Base-by-base conservation (phyloP, 2,113 vertebrate species). In the Ophiodon elongatus region DNA sequence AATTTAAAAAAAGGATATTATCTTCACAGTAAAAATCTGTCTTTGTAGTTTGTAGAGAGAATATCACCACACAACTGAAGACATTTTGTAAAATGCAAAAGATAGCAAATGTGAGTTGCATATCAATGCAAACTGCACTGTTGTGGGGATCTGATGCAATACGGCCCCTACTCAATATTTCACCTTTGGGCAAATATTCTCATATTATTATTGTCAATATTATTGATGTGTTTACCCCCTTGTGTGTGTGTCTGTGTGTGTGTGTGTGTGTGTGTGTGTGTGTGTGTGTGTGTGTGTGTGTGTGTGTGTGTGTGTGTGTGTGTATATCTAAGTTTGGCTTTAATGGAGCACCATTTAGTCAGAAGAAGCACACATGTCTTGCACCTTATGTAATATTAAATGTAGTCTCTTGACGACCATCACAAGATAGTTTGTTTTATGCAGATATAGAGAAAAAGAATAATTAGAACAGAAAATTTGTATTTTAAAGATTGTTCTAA, bases 81-180 rank as follows among this genome's bases (percentile, higher is more conserved):
- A 45, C 8, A 9, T n/a, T 56, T 79, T 67, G 75, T 2, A 60
- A 62, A 71, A 67, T 57, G 67, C 39, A 60, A 23, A 21, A 50
- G 17, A 56, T 15, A 47, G 25, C 43, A 52, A 75, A 50, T 45
- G 21, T 15, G 27, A 29, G 29, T 39, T 81, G 60, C 8, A 74
- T 64, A 54, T 50, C 27, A 70, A 84, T 57, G 9, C 17, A 25
- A 68, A 41, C 25, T n/a, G 50, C 39, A n/a, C 56, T 87, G 5
- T 50, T 75, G 21, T 35, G 17, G 63, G 10, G 9, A 27, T 63
- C 27, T 50, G 14, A 47, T 50, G 31, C 13, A 13, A 29, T 39
- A 17, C 17, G 68, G 23, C 33, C 2, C n/a, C 23, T n/a, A 33
- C n/a, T 23, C 45, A n/a, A 52, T 29, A 37, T 37, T 64, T 37